These are phyloP conservation scores for Epizoanthus ramosus DNA, from an alignment of 92 coral and sea anemone genomes.

Conservation along the genomic window DNA sequence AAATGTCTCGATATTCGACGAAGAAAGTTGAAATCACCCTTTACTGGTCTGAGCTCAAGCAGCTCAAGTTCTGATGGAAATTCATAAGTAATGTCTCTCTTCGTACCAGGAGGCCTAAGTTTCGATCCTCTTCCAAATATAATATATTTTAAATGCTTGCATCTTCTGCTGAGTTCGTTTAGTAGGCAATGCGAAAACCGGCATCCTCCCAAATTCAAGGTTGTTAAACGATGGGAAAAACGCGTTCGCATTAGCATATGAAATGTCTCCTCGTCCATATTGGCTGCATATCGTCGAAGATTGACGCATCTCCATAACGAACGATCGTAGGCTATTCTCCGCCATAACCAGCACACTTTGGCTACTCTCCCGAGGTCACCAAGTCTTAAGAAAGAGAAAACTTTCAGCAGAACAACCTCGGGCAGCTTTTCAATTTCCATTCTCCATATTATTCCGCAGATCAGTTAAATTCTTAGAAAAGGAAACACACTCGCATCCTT, in stretches of 20 bases:
- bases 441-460: not conserved
- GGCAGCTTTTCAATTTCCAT: conserved; percentile 64
- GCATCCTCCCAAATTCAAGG: conserved; percentile 79
- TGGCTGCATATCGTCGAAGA: conserved; percentile 76
- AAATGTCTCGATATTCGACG: conserved; percentile 92
- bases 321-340: conserved; percentile 92
- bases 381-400: conserved; percentile 82
- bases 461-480: not conserved
- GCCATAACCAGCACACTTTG: conserved; percentile 91
- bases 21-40: conserved; percentile 93
- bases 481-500: not conserved
- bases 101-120: conserved; percentile 66
- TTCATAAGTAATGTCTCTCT: conserved; percentile 68
- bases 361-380: conserved; percentile 89
- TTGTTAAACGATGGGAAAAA: conserved; percentile 72
- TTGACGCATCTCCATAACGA: conserved; percentile 93
- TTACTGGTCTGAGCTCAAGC: conserved; percentile 90
- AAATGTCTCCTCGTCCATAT: conserved; percentile 83
- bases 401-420: conserved; percentile 87
- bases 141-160: conserved; percentile 80
- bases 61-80: conserved; percentile 92
- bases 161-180: conserved; percentile 80
- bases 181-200: conserved; percentile 83
- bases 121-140: conserved; percentile 96
- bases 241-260: conserved; percentile 86